Evolutionary conservation across 2,113 vertebrate genomes (phyloP).

Genomic region (Marmota flaviventris): DNA sequence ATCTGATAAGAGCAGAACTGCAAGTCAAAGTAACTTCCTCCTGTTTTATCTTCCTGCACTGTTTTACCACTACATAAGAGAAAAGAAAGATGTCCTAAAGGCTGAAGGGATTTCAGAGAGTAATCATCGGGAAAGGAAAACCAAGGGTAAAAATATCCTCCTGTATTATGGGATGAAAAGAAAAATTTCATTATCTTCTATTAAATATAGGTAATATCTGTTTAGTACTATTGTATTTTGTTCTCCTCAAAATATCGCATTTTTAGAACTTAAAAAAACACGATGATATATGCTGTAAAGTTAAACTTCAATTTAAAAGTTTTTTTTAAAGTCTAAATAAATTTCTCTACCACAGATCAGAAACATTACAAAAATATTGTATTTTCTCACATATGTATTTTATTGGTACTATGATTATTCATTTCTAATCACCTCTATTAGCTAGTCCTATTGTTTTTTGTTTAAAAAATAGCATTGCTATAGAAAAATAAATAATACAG

Average conservation of each 20-base stretch:
- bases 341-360: neutral
- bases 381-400: neutral
- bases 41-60: neutral
- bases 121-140: neutral
- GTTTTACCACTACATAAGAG: neutral
- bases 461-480: neutral
- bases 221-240: neutral
- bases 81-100: neutral
- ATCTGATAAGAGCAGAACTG: neutral
- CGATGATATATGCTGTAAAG: neutral
- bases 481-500: neutral
- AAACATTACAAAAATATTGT: neutral
- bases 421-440: neutral
- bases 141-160: neutral
- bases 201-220: neutral
- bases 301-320: neutral
- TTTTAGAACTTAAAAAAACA: neutral
- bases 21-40: neutral
- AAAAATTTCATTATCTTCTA: neutral
- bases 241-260: neutral
- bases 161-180: neutral
- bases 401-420: neutral
- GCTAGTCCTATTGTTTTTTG: neutral
- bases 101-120: neutral
- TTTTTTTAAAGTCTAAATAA: neutral